These are phyloP conservation scores for Machaerirhynchus nigripectus DNA, from an alignment of 2,113 vertebrate species.

Conservation along the genomic window DNA sequence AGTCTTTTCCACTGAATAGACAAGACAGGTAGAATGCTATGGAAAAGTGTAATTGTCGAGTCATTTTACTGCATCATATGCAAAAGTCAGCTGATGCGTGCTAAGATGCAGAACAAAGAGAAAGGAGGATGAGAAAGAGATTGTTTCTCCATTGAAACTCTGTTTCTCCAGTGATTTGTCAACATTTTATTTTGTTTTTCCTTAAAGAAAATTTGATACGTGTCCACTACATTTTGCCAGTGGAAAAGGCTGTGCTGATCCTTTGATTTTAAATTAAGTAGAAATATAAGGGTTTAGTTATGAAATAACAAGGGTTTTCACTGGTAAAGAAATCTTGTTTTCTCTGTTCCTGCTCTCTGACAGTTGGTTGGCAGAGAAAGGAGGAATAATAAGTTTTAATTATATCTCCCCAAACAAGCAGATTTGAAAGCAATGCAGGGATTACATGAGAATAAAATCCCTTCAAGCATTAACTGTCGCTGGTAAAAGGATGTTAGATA, in stretches of 20 bases:
- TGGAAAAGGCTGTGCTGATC: background rate
- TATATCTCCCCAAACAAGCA: slow-evolving; percentile 72
- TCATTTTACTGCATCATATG: background rate
- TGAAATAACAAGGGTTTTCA: slow-evolving; percentile 47
- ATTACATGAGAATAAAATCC: slow-evolving; percentile 66
- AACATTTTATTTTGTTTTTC: background rate
- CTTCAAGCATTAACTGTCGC: slow-evolving; percentile 64
- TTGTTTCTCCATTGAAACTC: background rate
- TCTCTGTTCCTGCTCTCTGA: slow-evolving; percentile 55
- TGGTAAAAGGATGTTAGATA: slow-evolving; percentile 63
- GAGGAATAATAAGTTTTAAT: slow-evolving; percentile 75
- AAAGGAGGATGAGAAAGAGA: background rate
- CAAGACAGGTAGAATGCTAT: background rate
- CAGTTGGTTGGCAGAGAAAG: slow-evolving; percentile 69
- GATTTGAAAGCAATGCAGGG: slow-evolving; percentile 70
- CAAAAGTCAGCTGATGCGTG: background rate
- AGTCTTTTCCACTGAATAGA: background rate
- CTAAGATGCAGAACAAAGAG: slow-evolving; percentile 21
- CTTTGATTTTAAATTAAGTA: slow-evolving; percentile 46
- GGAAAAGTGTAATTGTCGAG: background rate
- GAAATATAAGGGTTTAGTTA: slow-evolving; percentile 18
- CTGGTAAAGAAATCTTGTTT: slow-evolving; percentile 61
- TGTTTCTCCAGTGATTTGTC: background rate
- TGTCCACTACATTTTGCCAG: slow-evolving; percentile 15
- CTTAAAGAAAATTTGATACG: background rate